Conservation (phyloP, 2,113 vertebrate species). For the Picathartes gymnocephalus region DNA sequence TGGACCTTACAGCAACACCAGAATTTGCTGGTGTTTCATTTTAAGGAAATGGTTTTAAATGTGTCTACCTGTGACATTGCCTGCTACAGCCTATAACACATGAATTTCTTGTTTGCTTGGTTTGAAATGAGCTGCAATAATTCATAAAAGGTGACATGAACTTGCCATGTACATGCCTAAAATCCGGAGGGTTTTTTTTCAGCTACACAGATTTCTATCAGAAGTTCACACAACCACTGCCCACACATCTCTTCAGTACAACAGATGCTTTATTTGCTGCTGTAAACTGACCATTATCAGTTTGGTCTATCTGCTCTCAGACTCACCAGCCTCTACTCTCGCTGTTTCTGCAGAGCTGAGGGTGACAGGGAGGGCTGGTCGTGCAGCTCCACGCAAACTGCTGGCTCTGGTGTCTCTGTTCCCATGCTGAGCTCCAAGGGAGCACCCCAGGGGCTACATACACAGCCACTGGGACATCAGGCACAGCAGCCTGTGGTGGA, state of each 20-base stretch:
- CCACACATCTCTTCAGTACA: fast-evolving
- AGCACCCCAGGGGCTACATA: background rate
- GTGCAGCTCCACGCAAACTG: background rate
- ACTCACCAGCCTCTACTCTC: background rate
- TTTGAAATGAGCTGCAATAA: background rate
- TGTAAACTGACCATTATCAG: background rate
- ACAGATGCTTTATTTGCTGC: background rate
- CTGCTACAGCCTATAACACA: background rate
- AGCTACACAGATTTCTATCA: background rate
- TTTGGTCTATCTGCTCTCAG: background rate
- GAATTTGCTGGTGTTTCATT: background rate
- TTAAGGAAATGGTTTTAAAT: background rate
- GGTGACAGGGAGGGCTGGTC: background rate
- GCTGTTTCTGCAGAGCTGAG: background rate
- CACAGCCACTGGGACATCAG: background rate
- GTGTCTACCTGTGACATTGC: background rate
- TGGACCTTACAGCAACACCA: background rate
- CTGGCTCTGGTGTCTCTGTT: background rate
- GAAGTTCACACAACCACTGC: background rate
- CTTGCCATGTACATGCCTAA: background rate
- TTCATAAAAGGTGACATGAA: background rate
- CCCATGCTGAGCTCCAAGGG: fast-evolving
- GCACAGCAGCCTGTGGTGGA: background rate
- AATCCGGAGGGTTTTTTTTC: background rate
- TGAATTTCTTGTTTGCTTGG: background rate